Evolutionary conservation across 2,888 invertebrate genomes (phyloP).

Genomic region (Uropetala carovei): DNA sequence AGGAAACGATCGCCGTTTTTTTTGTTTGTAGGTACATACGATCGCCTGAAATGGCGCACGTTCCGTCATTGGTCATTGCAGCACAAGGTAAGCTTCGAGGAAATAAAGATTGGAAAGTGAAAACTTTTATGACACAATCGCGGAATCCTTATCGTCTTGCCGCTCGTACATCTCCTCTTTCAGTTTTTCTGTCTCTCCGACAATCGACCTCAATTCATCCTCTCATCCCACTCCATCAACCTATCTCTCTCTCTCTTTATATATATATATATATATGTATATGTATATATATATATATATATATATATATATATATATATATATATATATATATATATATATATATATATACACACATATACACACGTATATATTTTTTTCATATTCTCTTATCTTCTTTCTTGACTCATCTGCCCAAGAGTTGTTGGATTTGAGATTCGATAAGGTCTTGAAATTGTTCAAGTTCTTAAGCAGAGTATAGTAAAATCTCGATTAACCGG

Average conservation of each 20-base stretch:
- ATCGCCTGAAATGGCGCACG: background rate
- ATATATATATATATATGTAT: too few species aligned
- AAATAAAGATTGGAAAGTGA: background rate
- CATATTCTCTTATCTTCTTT: too few species aligned
- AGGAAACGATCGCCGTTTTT: background rate
- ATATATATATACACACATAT: too few species aligned
- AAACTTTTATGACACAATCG: background rate
- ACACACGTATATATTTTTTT: too few species aligned
- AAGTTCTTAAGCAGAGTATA: too few species aligned
- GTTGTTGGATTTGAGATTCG: too few species aligned
- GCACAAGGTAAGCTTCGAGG: background rate
- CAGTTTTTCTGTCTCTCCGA: background rate
- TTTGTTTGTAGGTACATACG: background rate
- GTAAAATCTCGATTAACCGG: too few species aligned
- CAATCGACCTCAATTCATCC: constrained; percentile 27
- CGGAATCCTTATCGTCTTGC: background rate
- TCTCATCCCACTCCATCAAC: background rate
- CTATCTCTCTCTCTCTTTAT: background rate
- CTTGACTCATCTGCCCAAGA: too few species aligned
- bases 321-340: too few species aligned
- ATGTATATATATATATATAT: too few species aligned
- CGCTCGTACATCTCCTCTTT: background rate
- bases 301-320: too few species aligned
- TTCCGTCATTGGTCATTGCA: background rate
- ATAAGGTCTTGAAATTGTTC: too few species aligned